These are phyloP conservation scores for Luehdorfia chinensis DNA, from an alignment of 1,140 invertebrate genomes.

Conservation along the genomic window DNA sequence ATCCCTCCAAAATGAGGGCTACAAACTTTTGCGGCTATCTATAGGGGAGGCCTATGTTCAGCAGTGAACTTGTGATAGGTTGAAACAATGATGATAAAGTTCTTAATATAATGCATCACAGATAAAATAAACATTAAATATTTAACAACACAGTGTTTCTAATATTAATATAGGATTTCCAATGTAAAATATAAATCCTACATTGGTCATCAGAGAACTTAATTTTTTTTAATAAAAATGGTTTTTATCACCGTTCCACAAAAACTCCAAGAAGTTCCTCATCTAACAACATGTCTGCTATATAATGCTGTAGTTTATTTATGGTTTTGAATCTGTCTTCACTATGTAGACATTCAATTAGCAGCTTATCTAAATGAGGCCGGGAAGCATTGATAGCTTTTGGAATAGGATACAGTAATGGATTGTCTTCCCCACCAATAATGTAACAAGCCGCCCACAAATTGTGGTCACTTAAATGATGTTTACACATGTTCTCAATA, in stretches of 20 bases:
- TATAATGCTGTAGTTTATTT: conserved; percentile 54
- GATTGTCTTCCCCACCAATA: conserved; percentile 54
- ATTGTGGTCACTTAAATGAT: conserved; percentile 68
- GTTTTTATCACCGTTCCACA: conserved; percentile 45
- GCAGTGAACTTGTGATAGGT: no score
- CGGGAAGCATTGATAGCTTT: conserved; percentile 41
- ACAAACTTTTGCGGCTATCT: no score
- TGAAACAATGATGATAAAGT: no score
- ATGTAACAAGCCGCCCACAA: conserved; percentile 65
- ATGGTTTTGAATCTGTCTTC: conserved; percentile 54
- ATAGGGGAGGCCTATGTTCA: no score
- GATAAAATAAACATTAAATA: no score
- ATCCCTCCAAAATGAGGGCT: no score
- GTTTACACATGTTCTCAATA: conserved; percentile 61
- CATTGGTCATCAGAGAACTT: no score
- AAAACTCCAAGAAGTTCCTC: conserved; percentile 40
- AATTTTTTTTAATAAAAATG: no score
- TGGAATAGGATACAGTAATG: conserved; percentile 57
- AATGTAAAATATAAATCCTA: no score
- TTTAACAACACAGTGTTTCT: no score
- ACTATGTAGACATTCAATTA: conserved; percentile 50
- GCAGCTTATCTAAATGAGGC: conserved; percentile 48
- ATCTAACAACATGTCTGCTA: conserved; percentile 55
- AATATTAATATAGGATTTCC: no score
- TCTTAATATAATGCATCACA: no score